Evolutionary conservation across 2,797 vertebrate genomes (phyloP), one percentile per base, ranked within the genome.

Genomic region (Ctenopoma multispine): DNA sequence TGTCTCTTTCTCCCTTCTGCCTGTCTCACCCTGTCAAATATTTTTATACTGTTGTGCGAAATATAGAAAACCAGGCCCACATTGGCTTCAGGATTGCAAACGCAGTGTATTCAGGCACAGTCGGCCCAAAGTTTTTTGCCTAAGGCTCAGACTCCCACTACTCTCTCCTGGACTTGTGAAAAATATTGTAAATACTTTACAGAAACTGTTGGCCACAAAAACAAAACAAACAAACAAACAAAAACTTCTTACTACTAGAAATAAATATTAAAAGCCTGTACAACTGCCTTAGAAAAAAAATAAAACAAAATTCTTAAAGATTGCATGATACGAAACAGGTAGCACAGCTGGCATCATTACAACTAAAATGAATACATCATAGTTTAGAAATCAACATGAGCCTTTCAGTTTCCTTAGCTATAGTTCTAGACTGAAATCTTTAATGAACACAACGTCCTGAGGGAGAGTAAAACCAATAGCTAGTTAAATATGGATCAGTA

Each of bases 401-500:
- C 40, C 18, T 75, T 63, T 49, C 51, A 24, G 34, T 49, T 82
- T 62, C 5, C 58, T 47, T 10, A 66, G 12, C n/a, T 69, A 3
- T 51, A 63, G 14, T 41, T 66, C 41, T 27, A 34, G 10, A 65
- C n/a, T 62, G 49, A 65, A 59, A 63, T 63, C 59, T 53, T 66
- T 51, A 72, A 84, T 85, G 71, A 87, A 81, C 63, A 78, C 64
- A 44, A 23, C 27, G 17, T 79, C 84, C 75, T 62, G 18, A 61
- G 75, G 80, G 88, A 89, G 48, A 64, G 31, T 76, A 70, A 81
- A 86, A 88, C 83, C 78, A 88, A 90, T 83, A 89, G 77, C 82
- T 77, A 75, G 83, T 92, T 88, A 83, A 83, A 87, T 80, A 69
- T 76, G 62, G 84, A 91, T 92, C 87, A 89, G 87, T 86, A 89